A percentile compares a stretch with the other conserved stretches of the same genome.
These are phyloP conservation scores for Rotaria sp. DNA, from an alignment of 2,888 invertebrate genomes.

Conservation along the genomic window DNA sequence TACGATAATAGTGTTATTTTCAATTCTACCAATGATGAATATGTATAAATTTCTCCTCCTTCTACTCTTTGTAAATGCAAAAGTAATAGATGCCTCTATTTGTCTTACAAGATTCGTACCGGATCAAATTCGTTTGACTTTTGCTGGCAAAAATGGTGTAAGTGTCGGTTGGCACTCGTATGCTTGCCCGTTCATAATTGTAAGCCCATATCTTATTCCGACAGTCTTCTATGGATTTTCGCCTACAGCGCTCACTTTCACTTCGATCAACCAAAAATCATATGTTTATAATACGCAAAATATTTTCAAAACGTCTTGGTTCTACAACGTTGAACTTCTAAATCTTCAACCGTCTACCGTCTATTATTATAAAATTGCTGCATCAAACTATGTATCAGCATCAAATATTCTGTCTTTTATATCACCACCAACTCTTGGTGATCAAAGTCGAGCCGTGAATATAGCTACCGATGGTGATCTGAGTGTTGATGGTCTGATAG, in stretches of 20 bases:
- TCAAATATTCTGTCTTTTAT: not conserved
- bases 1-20: no score
- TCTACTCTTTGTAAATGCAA: no score
- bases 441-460: not conserved
- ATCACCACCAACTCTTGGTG: not conserved
- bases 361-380: not conserved
- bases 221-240: not conserved
- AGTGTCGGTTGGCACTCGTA: not conserved
- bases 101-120: not conserved
- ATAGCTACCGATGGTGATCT: not conserved
- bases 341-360: not conserved
- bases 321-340: not conserved
- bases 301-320: not conserved
- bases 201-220: not conserved
- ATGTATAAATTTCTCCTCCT: no score
- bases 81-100: not conserved
- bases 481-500: not conserved
- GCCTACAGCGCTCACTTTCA: not conserved
- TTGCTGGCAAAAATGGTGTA: not conserved
- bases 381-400: not conserved
- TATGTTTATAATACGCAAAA: not conserved
- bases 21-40: no score
- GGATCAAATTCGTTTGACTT: not conserved
- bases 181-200: not conserved
- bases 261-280: not conserved